Conservation (phyloP, 2,113 vertebrate genomes). For the Dicrurus megarhynchus region DNA sequence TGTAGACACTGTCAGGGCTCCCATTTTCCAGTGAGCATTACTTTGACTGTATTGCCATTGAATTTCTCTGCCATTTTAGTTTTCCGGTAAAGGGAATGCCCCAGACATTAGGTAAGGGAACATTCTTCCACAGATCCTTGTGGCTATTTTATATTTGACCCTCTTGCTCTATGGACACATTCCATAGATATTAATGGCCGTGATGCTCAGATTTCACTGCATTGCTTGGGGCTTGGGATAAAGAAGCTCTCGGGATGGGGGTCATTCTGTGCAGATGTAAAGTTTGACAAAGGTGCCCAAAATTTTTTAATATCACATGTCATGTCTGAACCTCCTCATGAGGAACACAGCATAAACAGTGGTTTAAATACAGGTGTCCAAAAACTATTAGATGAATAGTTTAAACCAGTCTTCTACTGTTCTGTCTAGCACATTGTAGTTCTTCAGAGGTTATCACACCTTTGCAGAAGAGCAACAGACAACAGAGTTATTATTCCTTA, state of each 20-base stretch:
- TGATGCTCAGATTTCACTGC: not conserved
- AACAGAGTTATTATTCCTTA: not conserved
- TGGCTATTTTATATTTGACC: not conserved
- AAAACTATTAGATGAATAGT: not conserved
- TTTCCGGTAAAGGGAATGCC: not conserved
- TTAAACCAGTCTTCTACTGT: not conserved
- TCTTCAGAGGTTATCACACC: not conserved
- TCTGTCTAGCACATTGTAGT: not conserved
- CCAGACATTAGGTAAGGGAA: not conserved
- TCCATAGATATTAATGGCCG: not conserved
- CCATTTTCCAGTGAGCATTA: not conserved
- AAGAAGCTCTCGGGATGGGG: not conserved
- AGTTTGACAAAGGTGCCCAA: not conserved
- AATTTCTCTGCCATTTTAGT: not conserved
- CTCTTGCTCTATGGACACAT: not conserved
- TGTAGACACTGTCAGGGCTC: not conserved
- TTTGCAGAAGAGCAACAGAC: conserved; percentile 5
- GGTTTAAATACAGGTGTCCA: not conserved
- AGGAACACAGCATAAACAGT: not conserved
- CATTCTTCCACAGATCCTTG: not conserved
- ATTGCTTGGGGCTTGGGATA: not conserved
- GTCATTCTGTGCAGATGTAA: not conserved
- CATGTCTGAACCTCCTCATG: not conserved
- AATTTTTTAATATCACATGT: not conserved
- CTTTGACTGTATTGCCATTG: not conserved